Conservation (phyloP, 2,113 vertebrate species). For the Microtus oregoni region DNA sequence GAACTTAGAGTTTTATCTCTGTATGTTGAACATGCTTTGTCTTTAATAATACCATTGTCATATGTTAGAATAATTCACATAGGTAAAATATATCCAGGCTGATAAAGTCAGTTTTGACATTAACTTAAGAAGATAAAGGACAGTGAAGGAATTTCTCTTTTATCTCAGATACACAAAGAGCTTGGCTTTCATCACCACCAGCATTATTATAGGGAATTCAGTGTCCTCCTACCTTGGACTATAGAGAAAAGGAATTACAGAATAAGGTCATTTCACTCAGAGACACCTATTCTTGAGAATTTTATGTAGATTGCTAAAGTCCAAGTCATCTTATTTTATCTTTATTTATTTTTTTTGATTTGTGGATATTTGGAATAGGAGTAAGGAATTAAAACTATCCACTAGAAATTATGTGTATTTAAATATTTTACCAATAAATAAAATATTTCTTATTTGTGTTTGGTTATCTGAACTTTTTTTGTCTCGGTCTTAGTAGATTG, state of each 20-base stretch:
- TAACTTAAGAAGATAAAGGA: neutral
- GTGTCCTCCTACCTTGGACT: neutral
- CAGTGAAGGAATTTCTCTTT: neutral
- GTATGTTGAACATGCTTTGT: neutral
- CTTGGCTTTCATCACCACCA: neutral
- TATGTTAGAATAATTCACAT: neutral
- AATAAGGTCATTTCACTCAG: neutral
- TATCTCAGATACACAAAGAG: neutral
- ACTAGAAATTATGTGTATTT: neutral
- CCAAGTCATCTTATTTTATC: neutral
- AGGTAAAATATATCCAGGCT: neutral
- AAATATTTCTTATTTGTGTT: neutral
- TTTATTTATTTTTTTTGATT: too few relatives aligned
- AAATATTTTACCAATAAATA: neutral
- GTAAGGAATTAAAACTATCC: neutral
- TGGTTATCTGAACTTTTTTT: neutral
- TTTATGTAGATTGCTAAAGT: neutral
- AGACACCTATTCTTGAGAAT: neutral
- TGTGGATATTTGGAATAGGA: neutral
- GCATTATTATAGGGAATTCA: neutral
- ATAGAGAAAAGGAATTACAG: neutral
- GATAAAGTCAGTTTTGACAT: neutral
- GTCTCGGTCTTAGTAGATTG: neutral
- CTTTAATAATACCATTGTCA: neutral
- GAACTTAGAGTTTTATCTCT: neutral